phyloP scores from a whole-genome alignment of 23 tunicate species.

The Ascidia mentula region DNA sequence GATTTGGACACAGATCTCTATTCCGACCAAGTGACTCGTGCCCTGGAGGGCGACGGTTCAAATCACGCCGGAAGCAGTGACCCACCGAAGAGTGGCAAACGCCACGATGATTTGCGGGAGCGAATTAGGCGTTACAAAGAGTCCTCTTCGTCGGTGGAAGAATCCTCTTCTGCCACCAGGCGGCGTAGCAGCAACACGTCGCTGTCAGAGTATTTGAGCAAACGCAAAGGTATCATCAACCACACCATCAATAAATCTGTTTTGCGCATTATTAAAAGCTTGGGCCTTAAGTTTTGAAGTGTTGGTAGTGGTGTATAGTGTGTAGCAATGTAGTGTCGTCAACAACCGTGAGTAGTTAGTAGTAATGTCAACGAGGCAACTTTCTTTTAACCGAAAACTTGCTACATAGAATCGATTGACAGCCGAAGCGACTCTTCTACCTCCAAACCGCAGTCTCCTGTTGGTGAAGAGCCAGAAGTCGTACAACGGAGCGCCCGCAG shows the following conservation, averaged over 20 bases:
- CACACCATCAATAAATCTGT: not conserved
- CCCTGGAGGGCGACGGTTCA: constrained; percentile 18
- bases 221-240: constrained; percentile 15
- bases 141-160: constrained; percentile 31
- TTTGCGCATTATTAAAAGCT: not conserved
- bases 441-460: not conserved
- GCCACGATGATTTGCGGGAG: constrained; percentile 72
- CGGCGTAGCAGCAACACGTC: constrained; percentile 34
- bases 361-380: not conserved
- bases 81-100: not conserved
- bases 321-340: not conserved
- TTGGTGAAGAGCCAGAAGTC: not conserved
- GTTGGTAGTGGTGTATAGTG: not conserved
- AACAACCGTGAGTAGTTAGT: not conserved
- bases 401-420: not conserved
- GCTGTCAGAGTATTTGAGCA: not conserved
- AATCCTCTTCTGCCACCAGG: constrained; percentile 3
- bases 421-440: not conserved
- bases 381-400: not conserved
- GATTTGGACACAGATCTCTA: constrained; percentile 16
- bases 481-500: not conserved
- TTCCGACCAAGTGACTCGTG: constrained; percentile 26
- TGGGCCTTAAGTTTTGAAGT: not conserved
- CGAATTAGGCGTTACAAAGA: constrained; percentile 71
- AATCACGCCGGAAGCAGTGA: constrained; percentile 11